Conservation (phyloP, 2,113 vertebrate genomes). For the Eonycteris spelaea region DNA sequence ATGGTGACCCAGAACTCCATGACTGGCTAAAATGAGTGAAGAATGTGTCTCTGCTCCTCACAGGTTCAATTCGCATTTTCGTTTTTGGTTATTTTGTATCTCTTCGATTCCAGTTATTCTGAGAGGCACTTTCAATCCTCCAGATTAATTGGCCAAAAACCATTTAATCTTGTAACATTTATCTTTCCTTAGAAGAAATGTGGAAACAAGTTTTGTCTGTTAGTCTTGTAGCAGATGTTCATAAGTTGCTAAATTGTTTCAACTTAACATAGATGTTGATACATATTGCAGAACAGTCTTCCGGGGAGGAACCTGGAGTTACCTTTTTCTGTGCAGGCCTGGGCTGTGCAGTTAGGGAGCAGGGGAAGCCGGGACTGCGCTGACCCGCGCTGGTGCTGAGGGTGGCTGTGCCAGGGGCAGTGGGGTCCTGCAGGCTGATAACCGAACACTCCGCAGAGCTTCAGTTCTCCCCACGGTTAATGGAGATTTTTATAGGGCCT, state of each 20-base stretch:
- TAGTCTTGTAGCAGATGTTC: neutral
- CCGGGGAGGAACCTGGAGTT: neutral
- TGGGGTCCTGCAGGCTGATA: accelerated
- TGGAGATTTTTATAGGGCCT: neutral
- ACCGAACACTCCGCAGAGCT: accelerated
- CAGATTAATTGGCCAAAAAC: neutral
- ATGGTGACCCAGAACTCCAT: neutral
- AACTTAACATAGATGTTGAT: accelerated
- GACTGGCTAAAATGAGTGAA: neutral
- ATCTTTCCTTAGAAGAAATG: neutral
- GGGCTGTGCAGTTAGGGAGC: accelerated
- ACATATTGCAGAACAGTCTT: neutral
- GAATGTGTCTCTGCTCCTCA: accelerated
- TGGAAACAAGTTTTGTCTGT: neutral
- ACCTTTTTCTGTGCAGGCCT: accelerated
- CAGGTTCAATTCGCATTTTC: accelerated
- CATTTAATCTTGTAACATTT: neutral
- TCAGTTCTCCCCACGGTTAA: neutral
- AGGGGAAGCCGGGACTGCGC: too few species aligned
- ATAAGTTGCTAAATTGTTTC: neutral
- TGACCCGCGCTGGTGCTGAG: too few species aligned
- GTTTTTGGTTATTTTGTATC: neutral
- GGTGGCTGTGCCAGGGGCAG: neutral
- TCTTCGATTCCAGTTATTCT: neutral
- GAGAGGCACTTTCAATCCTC: neutral